Percentiles rank a stretch among this genome's conserved stretches.
Conservation (phyloP, 2,888 invertebrate genomes). For the Sarcophaga carnaria region DNA sequence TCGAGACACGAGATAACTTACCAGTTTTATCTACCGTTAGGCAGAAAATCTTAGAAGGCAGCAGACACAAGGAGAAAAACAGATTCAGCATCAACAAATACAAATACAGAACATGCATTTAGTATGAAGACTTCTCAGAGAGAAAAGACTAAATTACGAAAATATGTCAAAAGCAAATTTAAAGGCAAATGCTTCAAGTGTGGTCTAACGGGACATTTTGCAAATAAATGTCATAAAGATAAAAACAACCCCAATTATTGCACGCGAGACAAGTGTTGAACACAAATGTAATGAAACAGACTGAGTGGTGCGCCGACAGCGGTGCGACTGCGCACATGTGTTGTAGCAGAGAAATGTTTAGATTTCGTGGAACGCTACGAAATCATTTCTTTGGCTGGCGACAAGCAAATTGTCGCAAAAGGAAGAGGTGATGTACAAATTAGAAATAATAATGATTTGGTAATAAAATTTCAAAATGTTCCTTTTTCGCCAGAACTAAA, state of each 20-base stretch:
- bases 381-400: conserved; percentile 20
- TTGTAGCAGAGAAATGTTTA: conserved; percentile 30
- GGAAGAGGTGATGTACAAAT: conserved; percentile 38
- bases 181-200: conserved; percentile 29
- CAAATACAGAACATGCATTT: conserved; percentile 41
- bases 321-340: conserved; percentile 42
- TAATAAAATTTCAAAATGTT: conserved; percentile 30
- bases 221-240: conserved; percentile 17
- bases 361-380: conserved; percentile 20
- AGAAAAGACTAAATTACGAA: conserved; percentile 19
- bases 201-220: conserved; percentile 34
- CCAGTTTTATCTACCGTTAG: conserved; percentile 42
- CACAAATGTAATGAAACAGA: neutral
- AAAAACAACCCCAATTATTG: conserved; percentile 23
- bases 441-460: neutral
- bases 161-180: conserved; percentile 12
- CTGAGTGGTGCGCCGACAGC: conserved; percentile 32
- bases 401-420: conserved; percentile 11
- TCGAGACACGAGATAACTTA: conserved; percentile 57
- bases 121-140: conserved; percentile 15
- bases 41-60: conserved; percentile 45
- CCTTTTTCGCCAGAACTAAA: conserved; percentile 42
- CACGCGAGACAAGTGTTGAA: neutral
- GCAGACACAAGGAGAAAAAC: conserved; percentile 32
- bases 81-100: neutral